A percentile compares a stretch with the other conserved stretches of the same genome.
Conservation (phyloP, 2,113 vertebrate species). For the Plecturocebus donacophilus region DNA sequence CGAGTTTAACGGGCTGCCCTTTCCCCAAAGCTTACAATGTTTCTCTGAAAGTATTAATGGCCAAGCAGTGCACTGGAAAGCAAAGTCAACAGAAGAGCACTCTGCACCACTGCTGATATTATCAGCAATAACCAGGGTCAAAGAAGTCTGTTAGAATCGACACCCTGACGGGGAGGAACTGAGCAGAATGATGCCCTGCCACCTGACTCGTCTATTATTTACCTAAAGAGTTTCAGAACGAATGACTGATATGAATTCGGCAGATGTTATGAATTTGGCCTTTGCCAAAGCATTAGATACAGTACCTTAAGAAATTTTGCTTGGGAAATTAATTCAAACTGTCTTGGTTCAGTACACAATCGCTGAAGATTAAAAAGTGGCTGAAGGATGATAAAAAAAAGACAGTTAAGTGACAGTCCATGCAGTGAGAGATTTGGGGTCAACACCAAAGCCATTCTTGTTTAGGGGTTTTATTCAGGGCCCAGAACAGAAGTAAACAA, state of each 20-base stretch:
- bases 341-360: slow-evolving; percentile 57
- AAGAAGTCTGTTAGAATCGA: background rate
- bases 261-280: slow-evolving; percentile 58
- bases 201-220: background rate
- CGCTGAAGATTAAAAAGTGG: slow-evolving; percentile 64
- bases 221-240: background rate
- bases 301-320: slow-evolving; percentile 59
- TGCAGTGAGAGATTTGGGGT: slow-evolving; percentile 35
- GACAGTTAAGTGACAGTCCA: slow-evolving; percentile 58
- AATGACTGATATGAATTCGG: background rate
- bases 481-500: slow-evolving; percentile 37
- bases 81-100: slow-evolving; percentile 25
- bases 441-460: slow-evolving; percentile 43
- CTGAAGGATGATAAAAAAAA: slow-evolving; percentile 68
- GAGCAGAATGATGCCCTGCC: background rate
- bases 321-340: slow-evolving; percentile 72
- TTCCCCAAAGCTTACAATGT: slow-evolving; percentile 39
- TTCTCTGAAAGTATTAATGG: slow-evolving; percentile 62
- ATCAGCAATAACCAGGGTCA: background rate
- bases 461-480: slow-evolving; percentile 51
- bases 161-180: background rate
- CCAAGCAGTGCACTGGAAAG: slow-evolving; percentile 17
- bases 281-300: slow-evolving; percentile 60
- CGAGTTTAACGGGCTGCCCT: slow-evolving; percentile 49
- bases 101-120: background rate